Percentiles rank a stretch among this genome's conserved stretches.
These are phyloP conservation scores for Apomyelois bistriatella DNA, from an alignment of 2,888 invertebrate species.

Conservation along the genomic window DNA sequence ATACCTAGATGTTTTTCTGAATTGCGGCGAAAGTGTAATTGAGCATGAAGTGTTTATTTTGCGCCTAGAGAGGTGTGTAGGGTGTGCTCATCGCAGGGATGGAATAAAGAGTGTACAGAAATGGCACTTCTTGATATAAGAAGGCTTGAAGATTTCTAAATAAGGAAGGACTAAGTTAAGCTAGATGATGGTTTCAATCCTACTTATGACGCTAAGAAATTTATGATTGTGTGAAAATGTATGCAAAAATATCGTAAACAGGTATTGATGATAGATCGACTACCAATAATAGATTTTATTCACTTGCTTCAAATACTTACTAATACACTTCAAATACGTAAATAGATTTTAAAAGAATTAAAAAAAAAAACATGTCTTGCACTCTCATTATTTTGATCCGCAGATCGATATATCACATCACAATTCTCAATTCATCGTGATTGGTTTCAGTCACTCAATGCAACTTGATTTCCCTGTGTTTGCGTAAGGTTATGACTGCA, in stretches of 20 bases:
- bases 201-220: no score
- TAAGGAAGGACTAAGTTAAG: no score
- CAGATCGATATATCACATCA: not conserved
- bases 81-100: not conserved
- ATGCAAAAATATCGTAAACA: no score
- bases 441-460: constrained; percentile 1
- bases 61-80: not conserved
- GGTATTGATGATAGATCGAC: no score
- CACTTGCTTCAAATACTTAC: no score
- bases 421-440: not conserved
- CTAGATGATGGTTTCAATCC: no score
- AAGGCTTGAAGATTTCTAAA: no score
- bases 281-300: no score
- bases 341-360: no score
- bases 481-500: not conserved
- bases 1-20: constrained; percentile 9
- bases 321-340: no score
- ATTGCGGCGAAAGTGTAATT: constrained; percentile 15
- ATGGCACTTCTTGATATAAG: not conserved
- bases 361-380: no score
- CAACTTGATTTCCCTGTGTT: not conserved
- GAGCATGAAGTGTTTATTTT: constrained; percentile 8
- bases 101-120: not conserved
- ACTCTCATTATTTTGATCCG: not conserved
- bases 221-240: no score